Evolutionary conservation across 2,797 vertebrate species (phyloP).

Genomic region (Allobates femoralis): DNA sequence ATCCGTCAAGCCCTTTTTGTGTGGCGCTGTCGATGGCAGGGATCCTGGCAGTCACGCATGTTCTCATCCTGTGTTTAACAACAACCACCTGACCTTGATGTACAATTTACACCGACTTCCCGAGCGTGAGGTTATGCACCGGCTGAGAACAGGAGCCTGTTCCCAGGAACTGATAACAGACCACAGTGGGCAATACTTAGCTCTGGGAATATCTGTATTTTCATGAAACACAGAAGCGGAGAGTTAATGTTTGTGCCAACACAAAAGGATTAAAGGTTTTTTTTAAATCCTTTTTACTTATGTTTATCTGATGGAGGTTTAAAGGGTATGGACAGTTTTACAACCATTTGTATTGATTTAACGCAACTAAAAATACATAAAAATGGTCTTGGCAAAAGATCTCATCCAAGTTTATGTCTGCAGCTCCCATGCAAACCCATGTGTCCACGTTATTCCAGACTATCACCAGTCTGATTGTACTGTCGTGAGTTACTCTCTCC

Average conservation of each 20-base stretch:
- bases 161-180: constrained; percentile 29
- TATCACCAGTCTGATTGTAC: too few species aligned
- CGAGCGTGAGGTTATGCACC: constrained; percentile 7
- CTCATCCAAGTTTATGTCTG: not conserved
- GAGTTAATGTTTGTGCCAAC: not conserved
- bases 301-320: not conserved
- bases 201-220: not conserved
- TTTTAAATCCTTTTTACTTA: not conserved
- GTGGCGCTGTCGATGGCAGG: constrained; percentile 3
- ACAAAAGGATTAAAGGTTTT: not conserved
- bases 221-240: not conserved
- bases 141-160: not conserved
- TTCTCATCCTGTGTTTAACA: constrained; percentile 31
- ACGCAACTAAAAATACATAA: too few species aligned
- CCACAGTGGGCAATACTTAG: not conserved
- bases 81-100: constrained; percentile 31
- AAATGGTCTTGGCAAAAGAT: too few species aligned
- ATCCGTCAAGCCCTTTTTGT: constrained; percentile 1
- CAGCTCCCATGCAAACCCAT: not conserved
- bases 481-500: too few species aligned
- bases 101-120: constrained; percentile 30
- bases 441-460: not conserved
- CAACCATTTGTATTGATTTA: too few species aligned
- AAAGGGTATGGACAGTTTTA: not conserved
- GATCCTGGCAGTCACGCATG: not conserved